A percentile compares a stretch with the other conserved stretches of the same genome.
Evolutionary conservation across 2,888 invertebrate genomes (phyloP).

Genomic region (Eupithecia centaureata): DNA sequence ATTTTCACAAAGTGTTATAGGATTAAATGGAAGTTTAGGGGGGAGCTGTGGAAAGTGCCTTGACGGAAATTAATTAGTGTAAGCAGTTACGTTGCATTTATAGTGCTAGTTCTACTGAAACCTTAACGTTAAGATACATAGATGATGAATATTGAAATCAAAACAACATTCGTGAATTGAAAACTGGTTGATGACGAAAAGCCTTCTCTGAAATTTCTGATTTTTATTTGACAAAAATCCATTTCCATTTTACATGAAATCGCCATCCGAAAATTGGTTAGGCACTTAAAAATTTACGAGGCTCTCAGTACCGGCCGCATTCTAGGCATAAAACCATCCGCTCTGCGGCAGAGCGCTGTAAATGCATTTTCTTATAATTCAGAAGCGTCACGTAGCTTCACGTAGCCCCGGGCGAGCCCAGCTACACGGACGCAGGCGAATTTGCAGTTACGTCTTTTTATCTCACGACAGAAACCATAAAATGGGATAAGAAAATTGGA

Average conservation of each 20-base stretch:
- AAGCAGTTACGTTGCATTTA: neutral
- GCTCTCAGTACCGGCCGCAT: conserved; percentile 63
- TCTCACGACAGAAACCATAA: conserved; percentile 71
- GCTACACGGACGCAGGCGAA: conserved; percentile 72
- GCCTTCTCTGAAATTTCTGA: neutral
- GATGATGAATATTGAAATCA: neutral
- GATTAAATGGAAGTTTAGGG: conserved; percentile 26
- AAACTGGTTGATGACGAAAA: neutral
- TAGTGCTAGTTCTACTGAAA: neutral
- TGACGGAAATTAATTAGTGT: conserved; percentile 7
- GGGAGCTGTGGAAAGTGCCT: conserved; percentile 8
- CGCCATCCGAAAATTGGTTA: conserved; percentile 28
- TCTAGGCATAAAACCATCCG: conserved; percentile 66
- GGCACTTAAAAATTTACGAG: conserved; percentile 59
- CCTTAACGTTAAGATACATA: neutral
- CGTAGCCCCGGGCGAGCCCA: conserved; percentile 31
- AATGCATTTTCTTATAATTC: conserved; percentile 84
- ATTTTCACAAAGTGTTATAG: conserved; percentile 32
- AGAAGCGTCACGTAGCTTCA: conserved; percentile 78
- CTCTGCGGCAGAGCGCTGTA: conserved; percentile 69
- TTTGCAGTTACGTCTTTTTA: conserved; percentile 80
- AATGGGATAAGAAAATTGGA: conserved; percentile 73
- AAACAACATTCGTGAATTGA: neutral
- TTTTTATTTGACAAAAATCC: neutral
- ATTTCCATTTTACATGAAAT: neutral